Conservation (phyloP, 2,113 vertebrate species). For the Polypterus senegalus region DNA sequence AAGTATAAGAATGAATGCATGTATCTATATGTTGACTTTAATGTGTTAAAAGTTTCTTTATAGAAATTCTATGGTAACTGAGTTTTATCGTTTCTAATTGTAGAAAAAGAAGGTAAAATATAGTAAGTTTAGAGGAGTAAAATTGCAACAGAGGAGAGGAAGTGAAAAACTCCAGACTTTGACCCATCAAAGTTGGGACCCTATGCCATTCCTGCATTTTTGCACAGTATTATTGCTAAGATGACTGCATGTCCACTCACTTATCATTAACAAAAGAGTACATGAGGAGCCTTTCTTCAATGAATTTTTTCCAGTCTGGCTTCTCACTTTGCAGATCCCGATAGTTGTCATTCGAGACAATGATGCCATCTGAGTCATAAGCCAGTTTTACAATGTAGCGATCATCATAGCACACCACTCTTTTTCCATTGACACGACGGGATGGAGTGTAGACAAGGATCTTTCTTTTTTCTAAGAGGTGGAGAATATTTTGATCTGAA, state of each 20-base stretch:
- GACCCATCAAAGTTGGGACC: too few species aligned
- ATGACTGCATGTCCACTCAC: slow-evolving; percentile 32
- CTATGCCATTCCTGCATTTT: too few species aligned
- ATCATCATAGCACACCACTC: slow-evolving; percentile 78
- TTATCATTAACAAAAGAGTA: slow-evolving; percentile 81
- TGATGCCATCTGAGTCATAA: slow-evolving; percentile 61
- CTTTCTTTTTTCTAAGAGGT: slow-evolving; percentile 59
- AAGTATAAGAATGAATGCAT: too few species aligned
- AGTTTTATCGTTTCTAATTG: too few species aligned
- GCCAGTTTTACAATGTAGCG: slow-evolving; percentile 79
- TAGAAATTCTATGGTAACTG: too few species aligned
- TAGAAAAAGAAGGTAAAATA: too few species aligned
- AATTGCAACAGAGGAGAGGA: too few species aligned
- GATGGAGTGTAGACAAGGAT: slow-evolving; percentile 68
- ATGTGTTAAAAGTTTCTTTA: too few species aligned
- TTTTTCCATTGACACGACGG: slow-evolving; percentile 68
- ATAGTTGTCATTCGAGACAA: slow-evolving; percentile 88
- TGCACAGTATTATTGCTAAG: too few species aligned
- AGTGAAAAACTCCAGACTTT: too few species aligned
- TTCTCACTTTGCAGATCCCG: slow-evolving; percentile 76
- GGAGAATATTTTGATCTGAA: slow-evolving; percentile 69
- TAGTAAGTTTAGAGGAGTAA: too few species aligned
- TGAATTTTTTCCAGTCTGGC: slow-evolving; percentile 80
- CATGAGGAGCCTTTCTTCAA: slow-evolving; percentile 80
- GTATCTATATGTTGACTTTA: too few species aligned